Percentiles rank a stretch among this genome's conserved stretches.
Conservation (phyloP, 2,888 invertebrate species). For the Erynnis tages region DNA sequence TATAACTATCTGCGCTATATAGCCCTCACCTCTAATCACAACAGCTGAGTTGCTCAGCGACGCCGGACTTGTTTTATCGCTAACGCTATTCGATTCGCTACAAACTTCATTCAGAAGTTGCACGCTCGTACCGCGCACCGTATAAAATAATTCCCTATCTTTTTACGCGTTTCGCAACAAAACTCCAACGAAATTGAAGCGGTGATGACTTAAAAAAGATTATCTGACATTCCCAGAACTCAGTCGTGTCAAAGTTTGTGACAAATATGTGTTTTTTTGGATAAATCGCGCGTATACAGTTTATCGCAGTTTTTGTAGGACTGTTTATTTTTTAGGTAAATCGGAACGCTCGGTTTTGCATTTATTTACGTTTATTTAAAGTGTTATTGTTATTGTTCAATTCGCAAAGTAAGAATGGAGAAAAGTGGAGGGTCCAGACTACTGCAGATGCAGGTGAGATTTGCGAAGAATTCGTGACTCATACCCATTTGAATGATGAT, state of each 20-base stretch:
- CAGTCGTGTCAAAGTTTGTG: conserved; percentile 64
- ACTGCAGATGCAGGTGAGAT: conserved; percentile 71
- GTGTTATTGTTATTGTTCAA: background rate
- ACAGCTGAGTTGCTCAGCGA: conserved; percentile 57
- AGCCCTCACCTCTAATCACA: conserved; percentile 35
- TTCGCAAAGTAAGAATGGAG: conserved; percentile 52
- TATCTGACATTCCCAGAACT: conserved; percentile 26
- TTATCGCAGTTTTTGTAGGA: conserved; percentile 25
- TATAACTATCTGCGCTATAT: too few relatives aligned
- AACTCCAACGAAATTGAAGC: conserved; percentile 1
- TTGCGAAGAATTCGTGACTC: background rate
- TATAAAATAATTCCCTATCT: conserved; percentile 8
- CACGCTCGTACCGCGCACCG: background rate
- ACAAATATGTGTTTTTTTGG: conserved; percentile 42
- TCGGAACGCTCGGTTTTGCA: background rate
- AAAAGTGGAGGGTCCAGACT: conserved; percentile 65
- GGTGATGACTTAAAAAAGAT: conserved; percentile 8
- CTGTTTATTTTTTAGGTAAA: conserved; percentile 14
- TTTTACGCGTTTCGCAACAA: background rate
- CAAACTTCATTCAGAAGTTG: conserved; percentile 23
- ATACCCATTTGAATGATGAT: too few relatives aligned
- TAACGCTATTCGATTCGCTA: too few relatives aligned
- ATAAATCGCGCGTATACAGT: conserved; percentile 54
- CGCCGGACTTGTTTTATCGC: conserved; percentile 69
- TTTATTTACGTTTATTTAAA: conserved; percentile 29